Conservation (phyloP, 2,888 invertebrate genomes). For the Adelphocoris suturalis region DNA sequence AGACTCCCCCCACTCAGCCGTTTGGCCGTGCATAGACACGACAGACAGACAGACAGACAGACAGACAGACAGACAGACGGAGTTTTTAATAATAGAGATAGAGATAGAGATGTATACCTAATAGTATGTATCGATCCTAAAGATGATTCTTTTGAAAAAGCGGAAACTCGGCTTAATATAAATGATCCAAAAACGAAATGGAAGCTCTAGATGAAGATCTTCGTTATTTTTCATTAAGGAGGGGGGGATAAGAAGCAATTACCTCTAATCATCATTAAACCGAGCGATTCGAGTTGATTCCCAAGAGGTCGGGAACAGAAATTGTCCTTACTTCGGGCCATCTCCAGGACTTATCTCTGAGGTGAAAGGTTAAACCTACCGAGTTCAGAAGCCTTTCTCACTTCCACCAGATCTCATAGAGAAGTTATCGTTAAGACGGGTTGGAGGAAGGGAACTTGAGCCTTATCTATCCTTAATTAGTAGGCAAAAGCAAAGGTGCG, state of each 20-base stretch:
- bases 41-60: too few species aligned
- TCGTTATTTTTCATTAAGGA: slow-evolving; percentile 14
- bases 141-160: too few species aligned
- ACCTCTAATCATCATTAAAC: slow-evolving; percentile 29
- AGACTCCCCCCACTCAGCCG: too few species aligned
- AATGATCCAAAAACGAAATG: background rate
- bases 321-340: background rate
- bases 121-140: too few species aligned
- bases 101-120: too few species aligned
- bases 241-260: slow-evolving; percentile 11
- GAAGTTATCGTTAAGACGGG: slow-evolving; percentile 8
- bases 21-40: too few species aligned
- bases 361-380: background rate
- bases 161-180: background rate
- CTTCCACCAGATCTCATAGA: background rate
- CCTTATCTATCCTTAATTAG: background rate
- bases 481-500: background rate
- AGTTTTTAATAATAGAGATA: too few species aligned
- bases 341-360: slow-evolving; percentile 5
- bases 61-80: too few species aligned
- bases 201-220: slow-evolving; percentile 6
- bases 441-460: background rate
- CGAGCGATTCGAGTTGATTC: slow-evolving; percentile 19
- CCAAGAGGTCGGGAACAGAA: background rate
- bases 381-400: background rate